Base-by-base conservation (phyloP, 2,797 vertebrate species). In the Pitangus sulphuratus region DNA sequence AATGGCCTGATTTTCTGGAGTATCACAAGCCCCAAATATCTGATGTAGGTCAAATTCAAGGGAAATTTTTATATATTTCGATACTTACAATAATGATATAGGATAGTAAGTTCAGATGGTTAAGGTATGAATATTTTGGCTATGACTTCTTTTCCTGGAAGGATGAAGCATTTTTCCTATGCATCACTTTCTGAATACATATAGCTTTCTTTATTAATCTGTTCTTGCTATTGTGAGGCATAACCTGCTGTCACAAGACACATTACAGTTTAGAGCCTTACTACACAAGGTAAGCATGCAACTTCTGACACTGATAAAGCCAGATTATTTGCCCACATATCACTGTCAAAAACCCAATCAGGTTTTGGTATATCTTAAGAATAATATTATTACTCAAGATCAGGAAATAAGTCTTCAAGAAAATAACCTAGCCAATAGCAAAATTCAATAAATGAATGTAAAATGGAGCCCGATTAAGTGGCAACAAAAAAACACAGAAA, bases 271-370 rank as follows among this genome's bases (percentile, higher is more conserved):
- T 62, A 89, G n/a, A 89, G 83, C 1, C 1, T 12, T n/a, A 39
- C 37, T 82, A 47, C 7, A 48, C 14, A 84, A 82, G 35, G 24
- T 76, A 77, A 78, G 12, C 14, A 35, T 78, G 65, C 40, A 96
- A 87, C 40, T 82, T 87, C 20, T 86, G 82, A 33, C 53, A 44
- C 62, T 58, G 44, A 91, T 58, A 82, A 94, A 89, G 37, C 13
- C 80, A 91, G 50, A 89, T 61, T 78, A 86, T 94, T 90, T 93
- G 20, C 19, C 42, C n/a, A 84, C 42, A 15, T 91, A 90, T 78
- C 40, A 89, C 37, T 91, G 68, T 8, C 51, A 84, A 91, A 89
- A 97, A 94, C 26, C 14, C 60, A 60, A 15, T 58, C 71, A 53
- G 30, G 40, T 82, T 95, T 92, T 82, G 40, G 84, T 44, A 85